Evolutionary conservation across 1,140 invertebrate species (phyloP).

Genomic region (Drosophila eugracilis): DNA sequence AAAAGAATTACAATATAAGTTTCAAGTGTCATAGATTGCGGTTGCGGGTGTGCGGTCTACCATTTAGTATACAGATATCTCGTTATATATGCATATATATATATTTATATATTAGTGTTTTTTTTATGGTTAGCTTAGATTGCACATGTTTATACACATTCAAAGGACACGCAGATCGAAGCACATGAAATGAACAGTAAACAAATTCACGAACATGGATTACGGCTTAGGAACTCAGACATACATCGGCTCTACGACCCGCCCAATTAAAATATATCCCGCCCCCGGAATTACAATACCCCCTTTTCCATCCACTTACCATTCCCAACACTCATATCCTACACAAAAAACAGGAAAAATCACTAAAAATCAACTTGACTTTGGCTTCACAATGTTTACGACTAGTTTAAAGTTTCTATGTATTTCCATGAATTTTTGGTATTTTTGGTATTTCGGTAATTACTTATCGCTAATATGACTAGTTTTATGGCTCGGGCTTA

Average conservation of each 20-base stretch:
- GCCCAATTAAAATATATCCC: not conserved
- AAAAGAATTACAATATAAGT: constrained; percentile 65
- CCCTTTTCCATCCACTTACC: not conserved
- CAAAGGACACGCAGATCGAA: constrained; percentile 80
- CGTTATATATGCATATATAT: constrained; percentile 34
- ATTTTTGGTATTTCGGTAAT: constrained; percentile 12
- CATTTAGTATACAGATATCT: constrained; percentile 51
- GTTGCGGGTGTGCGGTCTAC: constrained; percentile 44
- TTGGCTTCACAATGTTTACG: constrained; percentile 42
- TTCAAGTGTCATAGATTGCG: constrained; percentile 47
- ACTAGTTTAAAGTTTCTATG: constrained; percentile 39
- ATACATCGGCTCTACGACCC: constrained; percentile 72
- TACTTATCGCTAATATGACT: constrained; percentile 45
- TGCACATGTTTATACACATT: constrained; percentile 76
- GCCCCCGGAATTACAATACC: not conserved
- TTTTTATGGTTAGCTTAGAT: constrained; percentile 61
- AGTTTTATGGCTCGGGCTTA: constrained; percentile 67
- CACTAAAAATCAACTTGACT: constrained; percentile 26
- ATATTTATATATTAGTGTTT: constrained; percentile 34
- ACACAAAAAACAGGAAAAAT: constrained; percentile 33
- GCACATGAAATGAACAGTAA: constrained; percentile 80
- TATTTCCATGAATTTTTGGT: constrained; percentile 17
- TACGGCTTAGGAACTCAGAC: constrained; percentile 79
- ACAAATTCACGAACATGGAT: constrained; percentile 83
- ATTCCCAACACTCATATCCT: constrained; percentile 25